These are phyloP conservation scores for Xenopus tropicalis DNA, from an alignment of 2,113 vertebrate species.

Conservation along the genomic window DNA sequence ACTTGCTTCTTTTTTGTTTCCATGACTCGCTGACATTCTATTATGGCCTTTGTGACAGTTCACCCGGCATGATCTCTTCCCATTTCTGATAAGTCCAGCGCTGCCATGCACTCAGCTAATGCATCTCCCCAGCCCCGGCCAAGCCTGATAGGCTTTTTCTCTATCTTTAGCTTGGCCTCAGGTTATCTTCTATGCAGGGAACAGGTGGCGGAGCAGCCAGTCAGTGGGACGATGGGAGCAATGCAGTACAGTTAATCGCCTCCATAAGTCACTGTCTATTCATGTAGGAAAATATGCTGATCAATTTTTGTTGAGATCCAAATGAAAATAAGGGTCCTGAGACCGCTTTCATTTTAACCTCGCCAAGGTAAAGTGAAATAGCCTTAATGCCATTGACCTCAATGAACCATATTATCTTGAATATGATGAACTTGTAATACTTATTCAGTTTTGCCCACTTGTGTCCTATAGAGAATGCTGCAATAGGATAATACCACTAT, in stretches of 20 bases:
- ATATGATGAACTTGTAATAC: too few relatives aligned
- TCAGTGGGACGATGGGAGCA: background rate
- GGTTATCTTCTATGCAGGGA: background rate
- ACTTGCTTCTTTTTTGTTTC: background rate
- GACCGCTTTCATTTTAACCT: too few relatives aligned
- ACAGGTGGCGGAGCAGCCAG: background rate
- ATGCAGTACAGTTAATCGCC: background rate
- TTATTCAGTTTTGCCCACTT: too few relatives aligned
- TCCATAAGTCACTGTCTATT: background rate
- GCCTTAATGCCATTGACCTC: too few relatives aligned
- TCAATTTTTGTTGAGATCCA: background rate
- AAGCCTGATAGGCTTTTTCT: background rate
- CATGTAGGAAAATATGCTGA: background rate
- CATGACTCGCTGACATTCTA: background rate
- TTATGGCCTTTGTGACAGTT: background rate
- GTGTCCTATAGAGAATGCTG: too few relatives aligned
- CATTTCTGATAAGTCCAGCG: background rate
- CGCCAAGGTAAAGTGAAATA: too few relatives aligned
- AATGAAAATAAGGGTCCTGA: too few relatives aligned
- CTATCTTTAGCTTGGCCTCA: background rate
- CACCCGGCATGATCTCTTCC: background rate
- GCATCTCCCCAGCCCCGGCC: background rate
- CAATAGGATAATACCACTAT: too few relatives aligned
- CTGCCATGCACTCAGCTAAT: background rate
- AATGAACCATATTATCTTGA: too few relatives aligned